Evolutionary conservation across 2,113 vertebrate genomes (phyloP).

Genomic region (Boleophthalmus pectinirostris): DNA sequence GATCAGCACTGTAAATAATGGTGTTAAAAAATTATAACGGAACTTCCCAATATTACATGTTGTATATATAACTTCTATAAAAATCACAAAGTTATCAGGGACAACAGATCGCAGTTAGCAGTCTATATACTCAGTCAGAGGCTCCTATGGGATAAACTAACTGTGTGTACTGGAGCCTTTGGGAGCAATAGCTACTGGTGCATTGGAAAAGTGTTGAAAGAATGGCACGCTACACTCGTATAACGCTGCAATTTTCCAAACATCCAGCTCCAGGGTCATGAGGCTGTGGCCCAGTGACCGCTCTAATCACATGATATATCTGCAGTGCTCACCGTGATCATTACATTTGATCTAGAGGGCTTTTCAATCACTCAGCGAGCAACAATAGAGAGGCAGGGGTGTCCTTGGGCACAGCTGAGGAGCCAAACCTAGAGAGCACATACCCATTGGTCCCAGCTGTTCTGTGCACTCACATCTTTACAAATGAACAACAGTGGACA

Average conservation of each 20-base stretch:
- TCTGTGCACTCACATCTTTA: constrained; percentile 30
- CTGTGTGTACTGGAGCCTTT: constrained; percentile 40
- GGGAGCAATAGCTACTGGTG: constrained; percentile 15
- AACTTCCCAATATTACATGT: not conserved
- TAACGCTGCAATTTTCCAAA: constrained; percentile 42
- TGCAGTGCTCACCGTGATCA: constrained; percentile 47
- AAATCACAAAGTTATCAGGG: not conserved
- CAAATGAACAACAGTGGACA: constrained; percentile 11
- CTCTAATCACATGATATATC: constrained; percentile 62
- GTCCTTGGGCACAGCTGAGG: constrained; percentile 63
- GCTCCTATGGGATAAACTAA: constrained; percentile 41
- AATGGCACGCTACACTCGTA: constrained; percentile 23
- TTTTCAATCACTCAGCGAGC: constrained; percentile 65
- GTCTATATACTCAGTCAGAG: constrained; percentile 33
- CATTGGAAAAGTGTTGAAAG: constrained; percentile 50
- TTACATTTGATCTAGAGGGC: constrained; percentile 45
- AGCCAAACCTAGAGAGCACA: constrained; percentile 30
- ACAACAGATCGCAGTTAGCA: not conserved
- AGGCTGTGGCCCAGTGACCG: constrained; percentile 38
- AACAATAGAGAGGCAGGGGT: constrained; percentile 31
- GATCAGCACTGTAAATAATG: too few relatives aligned
- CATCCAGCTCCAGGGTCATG: constrained; percentile 47
- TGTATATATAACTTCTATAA: not conserved
- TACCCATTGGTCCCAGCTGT: constrained; percentile 48
- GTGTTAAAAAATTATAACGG: not conserved